Evolutionary conservation across 2,888 invertebrate species (phyloP).

Genomic region (Mechanitis mazaeus): DNA sequence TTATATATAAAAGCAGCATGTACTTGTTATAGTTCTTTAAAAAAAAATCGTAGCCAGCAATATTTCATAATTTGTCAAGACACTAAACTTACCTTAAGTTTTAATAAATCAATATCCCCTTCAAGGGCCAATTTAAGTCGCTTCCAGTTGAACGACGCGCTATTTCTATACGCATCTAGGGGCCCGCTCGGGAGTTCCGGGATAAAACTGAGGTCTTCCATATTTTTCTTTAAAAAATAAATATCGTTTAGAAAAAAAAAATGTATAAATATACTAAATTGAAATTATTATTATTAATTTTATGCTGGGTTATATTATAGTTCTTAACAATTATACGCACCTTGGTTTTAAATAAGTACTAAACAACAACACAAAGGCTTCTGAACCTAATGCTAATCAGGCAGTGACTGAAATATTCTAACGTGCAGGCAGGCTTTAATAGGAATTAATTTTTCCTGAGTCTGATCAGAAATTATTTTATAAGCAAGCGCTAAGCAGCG

Average conservation of each 20-base stretch:
- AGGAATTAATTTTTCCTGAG: constrained; percentile 28
- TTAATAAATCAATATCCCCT: constrained; percentile 82
- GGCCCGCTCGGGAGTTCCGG: constrained; percentile 85
- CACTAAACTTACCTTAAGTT: constrained; percentile 81
- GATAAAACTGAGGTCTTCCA: constrained; percentile 78
- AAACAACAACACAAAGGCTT: constrained; percentile 22
- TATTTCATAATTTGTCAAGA: background rate
- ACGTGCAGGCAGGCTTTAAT: constrained; percentile 27
- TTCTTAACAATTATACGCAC: constrained; percentile 22
- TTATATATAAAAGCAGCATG: too few relatives aligned
- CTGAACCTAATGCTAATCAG: constrained; percentile 24
- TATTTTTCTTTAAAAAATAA: constrained; percentile 41
- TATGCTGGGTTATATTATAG: too few relatives aligned
- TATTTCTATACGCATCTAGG: constrained; percentile 85
- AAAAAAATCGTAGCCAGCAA: background rate
- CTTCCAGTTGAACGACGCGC: constrained; percentile 92
- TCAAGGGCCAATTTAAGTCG: constrained; percentile 87
- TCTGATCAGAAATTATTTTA: constrained; percentile 14
- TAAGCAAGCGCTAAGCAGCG: background rate
- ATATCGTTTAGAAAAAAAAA: background rate
- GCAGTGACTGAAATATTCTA: constrained; percentile 31
- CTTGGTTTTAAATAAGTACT: constrained; percentile 28
- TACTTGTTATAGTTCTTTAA: background rate
- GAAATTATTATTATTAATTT: too few relatives aligned
- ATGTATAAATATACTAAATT: background rate